Base-by-base conservation (phyloP, 1,140 invertebrate genomes). In the Pectinophora gossypiella region DNA sequence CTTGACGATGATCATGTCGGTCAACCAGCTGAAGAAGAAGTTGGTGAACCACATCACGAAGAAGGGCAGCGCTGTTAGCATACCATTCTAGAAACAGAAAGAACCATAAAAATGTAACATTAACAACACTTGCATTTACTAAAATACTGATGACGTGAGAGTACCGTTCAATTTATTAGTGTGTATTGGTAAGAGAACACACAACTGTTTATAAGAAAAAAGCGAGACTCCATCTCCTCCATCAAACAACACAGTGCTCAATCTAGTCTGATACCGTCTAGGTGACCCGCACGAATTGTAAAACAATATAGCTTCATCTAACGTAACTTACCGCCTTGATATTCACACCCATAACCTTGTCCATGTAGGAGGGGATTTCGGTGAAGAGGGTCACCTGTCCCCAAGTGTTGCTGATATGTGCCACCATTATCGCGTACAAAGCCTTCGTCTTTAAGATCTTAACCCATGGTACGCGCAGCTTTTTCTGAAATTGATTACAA, bases 301-400 rank as follows among this genome's bases (percentile, higher is more conserved):
- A 23, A 23, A 23, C 13, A 38, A 38, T 6, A 38, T 38, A 38
- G 3, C n/a, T 3, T 40, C 2, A 18, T 13, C n/a, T 15, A 40
- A 32, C 2, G 27, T 32, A n/a, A 64, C 66, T 83, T 65, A 92
- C 91, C 61, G 90, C 76, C 87, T 92, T 90, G 1, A 97, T 93
- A 59, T 97, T 89, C 49, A 94, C 95, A 45, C 92, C 87, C 46
- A 98, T 90, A 3, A 97, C 91, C 57, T 92, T 90, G 42, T 92
- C 92, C 88, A 98, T 93, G 68, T 95, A 99, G 0, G 91, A 93
- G 0, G 97, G 97, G 20, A 98, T 91, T 79, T 96, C 92, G 0
- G 95, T 96, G n/a, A 97, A 88, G 21, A 98, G 86, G 0, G 93
- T 96, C 85, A 96, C 94, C 65, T 95, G 96, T 0, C 95, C 95